Evolutionary conservation across 2,888 invertebrate genomes (phyloP), one percentile per base, ranked within the genome.

Genomic region (Cacoxenus indagator): DNA sequence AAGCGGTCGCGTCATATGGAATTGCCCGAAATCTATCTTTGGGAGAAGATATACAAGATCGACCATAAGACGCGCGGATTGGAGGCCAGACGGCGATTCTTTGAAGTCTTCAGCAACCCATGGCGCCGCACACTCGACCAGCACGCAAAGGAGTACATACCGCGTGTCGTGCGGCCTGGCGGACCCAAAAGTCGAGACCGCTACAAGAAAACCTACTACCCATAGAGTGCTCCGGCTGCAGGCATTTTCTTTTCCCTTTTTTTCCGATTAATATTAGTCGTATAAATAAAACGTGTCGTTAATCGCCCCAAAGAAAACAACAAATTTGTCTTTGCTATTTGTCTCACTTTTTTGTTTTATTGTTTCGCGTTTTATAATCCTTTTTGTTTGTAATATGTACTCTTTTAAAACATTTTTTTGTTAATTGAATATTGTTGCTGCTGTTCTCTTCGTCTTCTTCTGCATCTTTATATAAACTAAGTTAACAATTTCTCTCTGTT

Each of bases 31-130:
- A 89, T 92, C 43, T 93, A 93, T 81, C 86, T 91, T 68, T 97
- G 96, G 96, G 95, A 96, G 84, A 91, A 91, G 74, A 93, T 96
- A 73, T 96, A 95, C 85, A 93, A 95, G 86, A 91, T 93, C 22
- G 88, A 92, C 82, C 89, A 92, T 78, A 90, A 93, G 11, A 93
- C 92, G 0, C 89, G 94, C 71, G 90, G 91, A 61, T 86, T 92
- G 87, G 95, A 95, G 64, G 89, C 92, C 6, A 92, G 90, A 77
- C 89, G 91, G 65, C 90, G 94, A 62, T 93, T 92, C 79, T 96
- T 94, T 86, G 93, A 95, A 86, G 87, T 91, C 67, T 88, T 88
- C n/a, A 85, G 90, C 22, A 91, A 92, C 85, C 92, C 92, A 2
- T 91, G 87, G 78, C 87, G 89, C n/a, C 90, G 94, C 73, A 90